Evolutionary conservation across 1,140 invertebrate genomes (phyloP).

Genomic region (Monomorium pharaonis): DNA sequence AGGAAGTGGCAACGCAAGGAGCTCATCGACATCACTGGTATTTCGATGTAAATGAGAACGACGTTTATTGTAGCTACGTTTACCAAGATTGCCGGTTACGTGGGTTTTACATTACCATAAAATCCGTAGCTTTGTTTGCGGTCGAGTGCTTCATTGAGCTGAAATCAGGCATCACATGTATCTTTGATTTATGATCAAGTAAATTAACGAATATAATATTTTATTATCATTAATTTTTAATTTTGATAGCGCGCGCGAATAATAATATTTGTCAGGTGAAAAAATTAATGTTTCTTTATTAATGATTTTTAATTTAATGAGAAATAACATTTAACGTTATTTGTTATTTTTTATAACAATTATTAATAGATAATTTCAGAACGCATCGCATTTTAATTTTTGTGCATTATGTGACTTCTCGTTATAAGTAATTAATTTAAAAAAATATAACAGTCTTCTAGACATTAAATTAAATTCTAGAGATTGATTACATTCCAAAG

Average conservation of each 20-base stretch:
- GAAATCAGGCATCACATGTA: not conserved
- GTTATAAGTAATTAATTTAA: not conserved
- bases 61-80: constrained; percentile 7
- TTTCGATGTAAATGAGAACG: constrained; percentile 67
- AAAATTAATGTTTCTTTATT: not conserved
- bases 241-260: not conserved
- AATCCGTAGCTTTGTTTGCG: constrained; percentile 7
- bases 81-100: constrained; percentile 42
- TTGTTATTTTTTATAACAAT: not conserved
- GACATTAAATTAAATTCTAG: too few species aligned
- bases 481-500: too few species aligned
- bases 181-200: not conserved
- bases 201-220: not conserved
- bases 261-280: not conserved
- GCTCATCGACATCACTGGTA: constrained; percentile 16
- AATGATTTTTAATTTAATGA: not conserved
- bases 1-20: constrained; percentile 26
- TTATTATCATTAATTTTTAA: not conserved
- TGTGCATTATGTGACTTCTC: not conserved
- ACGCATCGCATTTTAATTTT: not conserved
- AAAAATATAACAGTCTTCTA: not conserved
- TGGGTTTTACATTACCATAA: constrained; percentile 32
- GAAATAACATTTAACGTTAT: not conserved
- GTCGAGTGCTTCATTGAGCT: not conserved
- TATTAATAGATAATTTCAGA: not conserved